Base-by-base conservation (phyloP, 2,113 vertebrate genomes). In the Phrynocephalus versicolor region DNA sequence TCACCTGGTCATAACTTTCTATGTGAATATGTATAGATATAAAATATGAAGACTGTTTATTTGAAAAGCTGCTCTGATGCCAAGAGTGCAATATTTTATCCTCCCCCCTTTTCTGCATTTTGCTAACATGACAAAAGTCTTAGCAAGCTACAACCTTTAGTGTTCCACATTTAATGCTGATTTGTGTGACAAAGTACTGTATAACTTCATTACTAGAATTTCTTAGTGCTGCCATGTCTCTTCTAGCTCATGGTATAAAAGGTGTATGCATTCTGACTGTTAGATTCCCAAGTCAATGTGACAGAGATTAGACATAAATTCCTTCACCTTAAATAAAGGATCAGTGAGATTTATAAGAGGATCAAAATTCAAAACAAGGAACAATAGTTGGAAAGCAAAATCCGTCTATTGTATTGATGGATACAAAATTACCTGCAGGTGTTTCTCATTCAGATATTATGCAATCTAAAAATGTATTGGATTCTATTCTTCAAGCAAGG, bases 281-380 rank as follows among this genome's bases (percentile, higher is more conserved):
- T 85, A 64, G 41, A 71, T 75, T 57, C 88, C 73, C 89, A 33
- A 84, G 82, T 15, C 16, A 41, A 19, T 41, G 13, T 84, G 45
- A 37, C 21, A 87, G 60, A 86, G 25, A 21, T 81, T 85, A 79
- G 70, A 57, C 70, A 19, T 67, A 90, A 91, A 55, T 81, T 41
- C 41, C 88, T 88, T 82, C 74, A 13, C 74, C 75, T 87, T 67
- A 93, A 27, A 85, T 85, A 88, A 88, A 76, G 74, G 23, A 27
- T 21, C 77, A 89, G 55, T 35, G 81, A 51, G 83, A 69, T 16
- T 76, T 89, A 51, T 88, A 89, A 85, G 65, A 88, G 83, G 39
- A 23, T 92, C 84, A 79, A 89, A 89, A 89, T 74, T 83, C 89
- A 92, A 87, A 60, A 85, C 27, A 79, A 67, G 75, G 88, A 91